Base-by-base conservation (phyloP, 1,140 invertebrate species). In the Antheraea mylitta region DNA sequence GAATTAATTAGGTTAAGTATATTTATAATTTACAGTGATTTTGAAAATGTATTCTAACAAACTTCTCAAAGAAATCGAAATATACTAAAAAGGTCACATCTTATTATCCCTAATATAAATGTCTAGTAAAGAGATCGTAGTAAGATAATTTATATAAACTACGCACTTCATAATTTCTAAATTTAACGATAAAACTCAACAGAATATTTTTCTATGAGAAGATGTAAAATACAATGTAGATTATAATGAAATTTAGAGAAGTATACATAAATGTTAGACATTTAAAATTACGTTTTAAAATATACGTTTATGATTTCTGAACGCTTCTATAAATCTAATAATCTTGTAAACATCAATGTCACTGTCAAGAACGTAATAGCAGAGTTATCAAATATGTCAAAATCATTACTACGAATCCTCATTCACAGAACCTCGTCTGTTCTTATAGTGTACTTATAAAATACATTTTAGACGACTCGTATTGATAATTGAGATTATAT, bases 1-100 rank as follows among this genome's bases (percentile, higher is more conserved):
- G 83, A 77, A 61, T 70, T 70, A 68, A 68, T 66, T 69, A 75
- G 48, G 66, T 71, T 19, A 53, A 19, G 68, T 71, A 59, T 69
- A 38, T 16, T 48, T 67, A 64, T 42, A 64, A 16, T 53, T n/a
- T 2, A 53, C 5, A 16, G 45, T 53, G 16, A 16, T 0, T 16
- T 53, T 16, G 7, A 16, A 13, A 53, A 13, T 53, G 45, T 53
- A 11, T 53, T 53, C 16, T 0, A 53, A 53, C 11, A 53, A 53
- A 53, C 11, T 48, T 13, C 3, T 48, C 7, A 48, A 48, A 48
- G n/a, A n/a, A n/a, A n/a, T 8, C 16, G 16, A 53, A 53, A 53
- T 13, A 16, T 53, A 30, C 22, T 1, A 30, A 30, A 30, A 30
- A 30, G 22, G 22, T 30, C 22, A 30, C 11, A 6, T 53, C 16